Evolutionary conservation across 2,888 invertebrate species (phyloP), one percentile per base, ranked within the genome.

Genomic region (Itoplectis maculator): DNA sequence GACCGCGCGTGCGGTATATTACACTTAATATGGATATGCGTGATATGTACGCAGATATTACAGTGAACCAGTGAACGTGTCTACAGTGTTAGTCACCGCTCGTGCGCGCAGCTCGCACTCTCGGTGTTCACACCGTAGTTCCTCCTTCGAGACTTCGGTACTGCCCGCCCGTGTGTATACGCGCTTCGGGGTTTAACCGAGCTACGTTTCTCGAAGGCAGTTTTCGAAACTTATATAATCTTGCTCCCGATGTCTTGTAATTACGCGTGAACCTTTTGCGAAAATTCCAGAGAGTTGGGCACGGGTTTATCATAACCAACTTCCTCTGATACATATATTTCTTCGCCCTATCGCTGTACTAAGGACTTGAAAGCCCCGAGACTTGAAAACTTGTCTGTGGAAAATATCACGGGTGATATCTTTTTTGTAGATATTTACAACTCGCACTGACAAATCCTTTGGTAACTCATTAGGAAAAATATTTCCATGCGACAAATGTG

Each of bases 61-160:
- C 6, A 54, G 49, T 59, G 23, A 29, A 59, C 15, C 1, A 54
- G 73, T 63, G 56, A 63, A 45, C 54, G 79, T 49, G 59, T 20
- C 35, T 42, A n/a, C 70, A 11, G 40, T 66, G 59, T 66, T 59
- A 65, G 72, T 75, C 66, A 63, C 75, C 75, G 69, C 40, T 73
- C 56, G 69, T 65, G 18, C 77, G 49, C 74, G 47, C 42, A 73
- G 15, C 76, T 76, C 82, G 72, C 56, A 49, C 75, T 74, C 82
- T 72, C 84, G 83, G 90, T 89, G 89, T 87, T 87, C 89, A 88
- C 86, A 91, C 88, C 92, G 91, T 92, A 91, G 90, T 91, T 92
- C 92, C 92, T 89, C 83, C 87, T 84, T 79, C 51, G 69, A 83
- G 82, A 80, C 85, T 84, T 79, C 69, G 86, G 84, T 54, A 86